phyloP scores from a whole-genome alignment of 2,113 vertebrate species.

The Tyrannus savana region DNA sequence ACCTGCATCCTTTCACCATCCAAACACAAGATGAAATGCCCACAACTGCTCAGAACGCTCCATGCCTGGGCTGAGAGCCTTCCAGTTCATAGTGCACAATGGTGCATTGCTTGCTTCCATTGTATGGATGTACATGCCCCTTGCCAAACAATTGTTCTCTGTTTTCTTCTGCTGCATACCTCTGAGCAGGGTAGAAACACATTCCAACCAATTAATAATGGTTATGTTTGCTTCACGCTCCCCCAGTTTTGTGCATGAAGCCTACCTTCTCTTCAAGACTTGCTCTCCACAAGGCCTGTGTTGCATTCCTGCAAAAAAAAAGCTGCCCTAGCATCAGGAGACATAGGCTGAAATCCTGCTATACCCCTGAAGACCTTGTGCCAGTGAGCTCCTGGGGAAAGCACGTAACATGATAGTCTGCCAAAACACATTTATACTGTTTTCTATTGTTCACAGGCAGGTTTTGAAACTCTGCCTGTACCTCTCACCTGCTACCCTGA shows the following conservation, averaged over 20 bases:
- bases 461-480: not conserved
- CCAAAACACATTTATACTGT: not conserved
- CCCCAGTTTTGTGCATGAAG: rapidly evolving
- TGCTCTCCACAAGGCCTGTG: rapidly evolving
- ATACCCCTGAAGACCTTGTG: not conserved
- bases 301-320: not conserved
- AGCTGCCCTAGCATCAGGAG: not conserved
- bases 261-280: not conserved
- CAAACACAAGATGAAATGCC: not conserved
- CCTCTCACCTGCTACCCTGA: not conserved
- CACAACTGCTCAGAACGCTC: not conserved
- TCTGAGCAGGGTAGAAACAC: not conserved
- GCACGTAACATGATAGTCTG: not conserved
- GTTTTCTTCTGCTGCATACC: not conserved
- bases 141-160: not conserved
- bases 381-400: not conserved
- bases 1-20: not conserved
- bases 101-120: not conserved
- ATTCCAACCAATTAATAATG: not conserved
- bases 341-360: not conserved
- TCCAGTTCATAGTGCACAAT: not conserved
- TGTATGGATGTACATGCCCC: not conserved
- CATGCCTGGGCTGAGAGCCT: not conserved
- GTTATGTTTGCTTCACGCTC: rapidly evolving
- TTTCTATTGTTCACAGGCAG: not conserved